Evolutionary conservation across 2,888 invertebrate genomes (phyloP), one percentile per base, ranked within the genome.

Genomic region (Gandaritis pyraliata): DNA sequence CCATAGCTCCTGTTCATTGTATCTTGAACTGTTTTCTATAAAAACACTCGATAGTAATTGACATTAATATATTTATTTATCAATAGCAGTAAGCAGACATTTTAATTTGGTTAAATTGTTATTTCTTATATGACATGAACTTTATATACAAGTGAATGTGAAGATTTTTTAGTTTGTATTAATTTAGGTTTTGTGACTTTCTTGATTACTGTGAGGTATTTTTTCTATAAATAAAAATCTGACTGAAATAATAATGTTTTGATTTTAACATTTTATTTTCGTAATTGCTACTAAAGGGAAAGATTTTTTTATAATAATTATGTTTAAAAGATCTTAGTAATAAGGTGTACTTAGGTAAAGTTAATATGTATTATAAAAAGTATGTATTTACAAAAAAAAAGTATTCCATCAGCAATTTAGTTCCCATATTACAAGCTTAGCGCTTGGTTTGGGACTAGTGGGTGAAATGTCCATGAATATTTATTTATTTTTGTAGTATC

Each of bases 41-140:
- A 47, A 47, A 30, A 15, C 13, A 15, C 12, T 33, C 58, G 6
- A 46, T 61, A 36, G n/a, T 50, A 61, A 52, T 69, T 65, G 64
- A 69, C 64, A 66, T 58, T 38, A 10, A 57, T 54, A 45, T 52
- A 53, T 47, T 38, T 50, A 15, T 33, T 33, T 33, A 33, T 33
- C 55, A 12, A 29, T 75, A 75, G 67, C 66, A 71, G 62, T 77
- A 76, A 67, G 70, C 60, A 73, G 75, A 75, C 76, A 75, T 76
- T 74, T 73, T 69, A 52, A 63, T 61, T 64, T 69, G 59, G 60
- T 65, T 64, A 67, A 93, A 30, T 30, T 88, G 66, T 47, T 67
- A 68, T 70, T 7, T 48, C 8, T 72, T 58, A 45, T 66, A 52
- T 67, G 59, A 75, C 68, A 78, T 76, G 70, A 72, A 76, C 68